A percentile compares a stretch with the other conserved stretches of the same genome.
phyloP scores from a whole-genome alignment of 2,888 invertebrate genomes.

The Diaprepes abbreviatus region DNA sequence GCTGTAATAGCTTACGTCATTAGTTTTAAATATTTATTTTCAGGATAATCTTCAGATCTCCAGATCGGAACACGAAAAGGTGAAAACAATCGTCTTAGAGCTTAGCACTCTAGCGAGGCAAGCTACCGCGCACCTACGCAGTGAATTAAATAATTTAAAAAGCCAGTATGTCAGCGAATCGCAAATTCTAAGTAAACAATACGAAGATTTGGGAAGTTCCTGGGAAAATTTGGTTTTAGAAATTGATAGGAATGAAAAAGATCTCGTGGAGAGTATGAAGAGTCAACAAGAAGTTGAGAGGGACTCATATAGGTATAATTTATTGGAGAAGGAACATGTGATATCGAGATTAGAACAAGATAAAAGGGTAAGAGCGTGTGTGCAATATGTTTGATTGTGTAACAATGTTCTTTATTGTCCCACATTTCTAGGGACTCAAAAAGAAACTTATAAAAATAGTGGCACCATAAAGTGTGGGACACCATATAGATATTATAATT shows the following conservation, averaged over 20 bases:
- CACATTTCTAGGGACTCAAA: too few relatives aligned
- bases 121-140: conserved; percentile 72
- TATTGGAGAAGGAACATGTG: conserved; percentile 37
- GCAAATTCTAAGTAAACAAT: conserved; percentile 43
- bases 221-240: conserved; percentile 72
- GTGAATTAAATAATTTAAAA: conserved; percentile 69
- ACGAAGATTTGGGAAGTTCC: conserved; percentile 62
- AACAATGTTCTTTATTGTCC: too few relatives aligned
- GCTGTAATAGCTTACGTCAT: too few relatives aligned
- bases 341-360: conserved; percentile 39
- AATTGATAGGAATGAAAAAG: conserved; percentile 71
- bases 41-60: conserved; percentile 82
- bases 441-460: too few relatives aligned
- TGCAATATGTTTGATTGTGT: too few relatives aligned
- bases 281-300: conserved; percentile 78
- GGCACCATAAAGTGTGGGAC: too few relatives aligned
- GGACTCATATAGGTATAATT: conserved; percentile 54
- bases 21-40: conserved; percentile 61
- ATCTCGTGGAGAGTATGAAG: conserved; percentile 74
- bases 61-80: conserved; percentile 75
- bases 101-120: conserved; percentile 72
- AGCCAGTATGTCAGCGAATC: conserved; percentile 41
- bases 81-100: conserved; percentile 71
- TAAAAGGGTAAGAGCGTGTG: conserved; percentile 45
- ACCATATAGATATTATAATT: conserved; percentile 3